Evolutionary conservation across 2,797 vertebrate genomes (phyloP).

Genomic region (Haliaeetus vocifer): DNA sequence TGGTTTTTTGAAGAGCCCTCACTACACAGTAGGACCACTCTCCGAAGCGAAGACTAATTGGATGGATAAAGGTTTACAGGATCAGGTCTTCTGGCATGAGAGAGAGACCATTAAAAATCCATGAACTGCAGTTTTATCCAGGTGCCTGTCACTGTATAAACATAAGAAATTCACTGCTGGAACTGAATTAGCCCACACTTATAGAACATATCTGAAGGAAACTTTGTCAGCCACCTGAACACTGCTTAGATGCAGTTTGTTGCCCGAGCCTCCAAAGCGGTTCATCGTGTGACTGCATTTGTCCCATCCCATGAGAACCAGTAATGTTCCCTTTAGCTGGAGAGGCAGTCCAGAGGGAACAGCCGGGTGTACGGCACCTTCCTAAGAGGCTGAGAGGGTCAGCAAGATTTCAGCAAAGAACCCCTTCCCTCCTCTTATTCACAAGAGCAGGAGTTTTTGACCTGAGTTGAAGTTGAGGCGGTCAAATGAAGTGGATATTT

Average conservation of each 20-base stretch:
- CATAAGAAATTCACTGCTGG: neutral
- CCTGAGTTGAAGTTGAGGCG: neutral
- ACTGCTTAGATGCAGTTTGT: neutral
- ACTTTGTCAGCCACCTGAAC: neutral
- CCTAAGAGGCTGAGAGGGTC: neutral
- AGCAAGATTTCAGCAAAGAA: neutral
- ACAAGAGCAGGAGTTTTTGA: neutral
- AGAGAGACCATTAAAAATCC: neutral
- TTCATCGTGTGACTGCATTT: neutral
- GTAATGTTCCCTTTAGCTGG: neutral
- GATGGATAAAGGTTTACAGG: neutral
- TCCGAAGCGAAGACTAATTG: neutral
- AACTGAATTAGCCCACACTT: neutral
- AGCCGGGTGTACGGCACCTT: accelerated
- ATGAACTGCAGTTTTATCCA: neutral
- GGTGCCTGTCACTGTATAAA: neutral
- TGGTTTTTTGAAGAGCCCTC: neutral
- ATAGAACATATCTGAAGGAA: neutral
- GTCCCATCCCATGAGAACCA: neutral
- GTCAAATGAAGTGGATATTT: neutral
- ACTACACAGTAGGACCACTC: neutral
- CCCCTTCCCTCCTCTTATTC: neutral
- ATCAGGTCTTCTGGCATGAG: neutral
- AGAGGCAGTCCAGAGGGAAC: neutral
- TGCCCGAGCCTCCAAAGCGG: neutral